Percentiles rank a stretch among this genome's conserved stretches.
Conservation (phyloP, 2,888 invertebrate genomes). For the Autographa gamma region DNA sequence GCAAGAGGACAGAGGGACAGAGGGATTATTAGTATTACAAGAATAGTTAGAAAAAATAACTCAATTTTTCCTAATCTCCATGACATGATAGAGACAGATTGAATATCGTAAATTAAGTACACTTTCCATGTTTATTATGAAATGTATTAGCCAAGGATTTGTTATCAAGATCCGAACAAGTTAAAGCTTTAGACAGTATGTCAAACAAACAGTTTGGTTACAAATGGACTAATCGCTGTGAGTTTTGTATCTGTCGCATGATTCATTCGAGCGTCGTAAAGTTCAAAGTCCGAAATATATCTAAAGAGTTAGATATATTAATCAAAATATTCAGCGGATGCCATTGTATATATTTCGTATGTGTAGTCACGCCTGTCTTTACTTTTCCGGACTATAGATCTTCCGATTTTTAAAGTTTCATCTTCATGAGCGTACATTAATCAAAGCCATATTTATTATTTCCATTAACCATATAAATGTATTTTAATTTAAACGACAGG, state of each 20-base stretch:
- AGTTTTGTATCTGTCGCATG: slow-evolving; percentile 60
- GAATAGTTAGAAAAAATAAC: not conserved
- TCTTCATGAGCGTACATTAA: not conserved
- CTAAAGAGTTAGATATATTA: slow-evolving; percentile 31
- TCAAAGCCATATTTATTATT: not conserved
- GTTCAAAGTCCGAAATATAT: slow-evolving; percentile 42
- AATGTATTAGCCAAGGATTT: slow-evolving; percentile 36
- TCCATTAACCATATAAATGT: slow-evolving; percentile 4
- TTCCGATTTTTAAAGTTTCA: not conserved
- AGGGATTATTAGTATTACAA: not conserved
- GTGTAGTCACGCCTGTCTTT: slow-evolving; percentile 38
- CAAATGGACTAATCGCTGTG: slow-evolving; percentile 66
- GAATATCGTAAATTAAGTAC: slow-evolving; percentile 30
- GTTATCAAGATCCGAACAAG: slow-evolving; percentile 44
- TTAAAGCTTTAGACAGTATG: slow-evolving; percentile 55
- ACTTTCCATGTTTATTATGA: slow-evolving; percentile 16
- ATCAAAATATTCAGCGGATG: slow-evolving; percentile 43
- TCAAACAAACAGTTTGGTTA: slow-evolving; percentile 66
- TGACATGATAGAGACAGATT: not conserved
- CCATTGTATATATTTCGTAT: slow-evolving; percentile 28
- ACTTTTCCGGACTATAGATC: slow-evolving; percentile 6
- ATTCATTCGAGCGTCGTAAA: slow-evolving; percentile 42
- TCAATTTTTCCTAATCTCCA: not conserved
- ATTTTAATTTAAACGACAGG: slow-evolving; percentile 5
- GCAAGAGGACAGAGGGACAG: not conserved